Evolutionary conservation across 1,140 invertebrate genomes (phyloP), one percentile per base, ranked within the genome.

Genomic region (Teleogryllus occipitalis): DNA sequence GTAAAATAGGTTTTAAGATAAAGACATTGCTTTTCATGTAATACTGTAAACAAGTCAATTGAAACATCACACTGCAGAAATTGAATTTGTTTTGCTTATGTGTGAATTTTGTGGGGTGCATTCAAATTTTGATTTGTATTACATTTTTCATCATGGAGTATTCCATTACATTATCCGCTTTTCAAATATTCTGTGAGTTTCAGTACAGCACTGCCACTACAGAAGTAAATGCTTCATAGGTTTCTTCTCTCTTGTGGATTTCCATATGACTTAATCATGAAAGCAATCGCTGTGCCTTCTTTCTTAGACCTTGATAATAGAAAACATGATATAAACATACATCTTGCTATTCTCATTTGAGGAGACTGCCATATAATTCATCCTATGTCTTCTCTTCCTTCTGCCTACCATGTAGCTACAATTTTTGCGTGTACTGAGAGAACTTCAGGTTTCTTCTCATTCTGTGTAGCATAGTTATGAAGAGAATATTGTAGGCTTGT

Each of bases 211-310:
- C 54, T 65, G 54, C 18, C 18, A 18, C 54, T 65, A 18, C 54
- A 65, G 54, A 65, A 65, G 10, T 65, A 14, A 65, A 65, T 18
- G 18, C 18, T 65, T 65, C 18, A 65, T 39, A 39, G 27, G 54
- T 65, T 65, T 18, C 54, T 65, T 65, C 54, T 65, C 54, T 65
- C 10, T 65, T 14, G 54, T 49, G 46, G 14, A n/a, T 54, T 47
- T 77, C 18, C 76, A 54, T 47, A 77, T 77, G 76, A 77, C 47
- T 77, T 8, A 21, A 77, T 54, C 76, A 77, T 21, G 21, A 77
- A 77, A 77, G 76, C 76, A 77, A 77, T 77, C 47, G n/a, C 76
- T 54, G 76, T 77, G 76, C 76, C 76, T 77, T 77, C 76, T 77
- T 47, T 77, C 47, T 21, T 77, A 77, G 76, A 77, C 46, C 54